phyloP scores from a whole-genome alignment of 2,888 invertebrate genomes.

The Andrena praecox region DNA sequence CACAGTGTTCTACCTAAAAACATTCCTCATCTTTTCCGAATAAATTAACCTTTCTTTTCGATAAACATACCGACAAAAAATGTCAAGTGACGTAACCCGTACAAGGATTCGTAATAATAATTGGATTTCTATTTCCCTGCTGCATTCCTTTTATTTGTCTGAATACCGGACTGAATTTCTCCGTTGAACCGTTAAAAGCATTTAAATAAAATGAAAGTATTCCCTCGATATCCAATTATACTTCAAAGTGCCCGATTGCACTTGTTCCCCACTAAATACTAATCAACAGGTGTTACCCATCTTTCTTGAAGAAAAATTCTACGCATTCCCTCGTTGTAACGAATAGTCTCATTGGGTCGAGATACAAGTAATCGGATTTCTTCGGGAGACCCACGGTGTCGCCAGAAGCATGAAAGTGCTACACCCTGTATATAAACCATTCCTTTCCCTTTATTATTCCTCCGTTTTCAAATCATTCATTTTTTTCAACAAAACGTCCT shows the following conservation, averaged over 20 bases:
- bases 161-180: background rate
- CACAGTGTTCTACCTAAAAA: too few relatives aligned
- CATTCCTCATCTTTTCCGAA: background rate
- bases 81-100: background rate
- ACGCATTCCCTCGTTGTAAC: conserved; percentile 39
- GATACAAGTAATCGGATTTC: conserved; percentile 40
- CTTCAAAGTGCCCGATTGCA: background rate
- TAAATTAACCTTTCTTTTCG: background rate
- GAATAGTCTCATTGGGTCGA: conserved; percentile 50
- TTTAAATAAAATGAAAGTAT: background rate
- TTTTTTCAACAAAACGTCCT: background rate
- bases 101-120: background rate
- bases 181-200: background rate
- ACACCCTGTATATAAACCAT: background rate
- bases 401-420: background rate
- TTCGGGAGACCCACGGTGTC: conserved; percentile 16
- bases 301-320: conserved; percentile 33
- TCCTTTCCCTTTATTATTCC: background rate
- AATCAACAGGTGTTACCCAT: conserved; percentile 25
- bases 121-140: background rate
- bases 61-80: background rate
- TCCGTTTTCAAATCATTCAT: background rate
- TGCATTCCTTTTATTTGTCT: background rate
- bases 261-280: background rate
- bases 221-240: background rate